Percentiles rank a stretch among this genome's conserved stretches.
Conservation (phyloP, 2,113 vertebrate species). For the Oncorhynchus clarkii region DNA sequence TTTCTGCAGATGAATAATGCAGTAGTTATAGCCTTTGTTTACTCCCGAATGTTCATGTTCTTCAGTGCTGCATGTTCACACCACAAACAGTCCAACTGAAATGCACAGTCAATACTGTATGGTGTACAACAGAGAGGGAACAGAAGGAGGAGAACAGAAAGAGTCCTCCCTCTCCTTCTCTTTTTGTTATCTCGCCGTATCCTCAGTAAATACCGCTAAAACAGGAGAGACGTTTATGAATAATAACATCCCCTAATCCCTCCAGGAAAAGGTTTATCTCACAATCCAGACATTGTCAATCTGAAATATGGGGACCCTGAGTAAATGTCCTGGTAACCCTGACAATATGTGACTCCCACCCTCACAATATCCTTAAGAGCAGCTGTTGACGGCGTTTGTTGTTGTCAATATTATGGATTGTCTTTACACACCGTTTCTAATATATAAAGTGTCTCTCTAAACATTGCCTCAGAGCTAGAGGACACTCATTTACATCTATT, state of each 20-base stretch:
- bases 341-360: slow-evolving; percentile 60
- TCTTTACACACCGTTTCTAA: slow-evolving; percentile 66
- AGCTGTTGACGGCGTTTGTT: slow-evolving; percentile 63
- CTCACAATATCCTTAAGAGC: slow-evolving; percentile 59
- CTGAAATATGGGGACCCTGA: slow-evolving; percentile 58
- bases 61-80: background rate
- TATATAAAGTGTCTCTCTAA: slow-evolving; percentile 60
- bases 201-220: slow-evolving; percentile 32
- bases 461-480: slow-evolving; percentile 53
- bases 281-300: slow-evolving; percentile 70
- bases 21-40: slow-evolving; percentile 56
- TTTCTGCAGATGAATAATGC: slow-evolving; percentile 64
- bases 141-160: too few species aligned
- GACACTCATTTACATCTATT: slow-evolving; percentile 55
- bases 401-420: slow-evolving; percentile 66
- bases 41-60: slow-evolving; percentile 39
- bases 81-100: background rate
- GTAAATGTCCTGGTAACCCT: slow-evolving; percentile 69
- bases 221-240: slow-evolving; percentile 50
- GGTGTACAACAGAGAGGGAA: too few species aligned
- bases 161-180: background rate
- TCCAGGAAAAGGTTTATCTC: slow-evolving; percentile 71
- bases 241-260: slow-evolving; percentile 67
- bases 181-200: background rate
- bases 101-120: too few species aligned